Evolutionary conservation across 2,113 vertebrate genomes (phyloP).

Genomic region (Nothocercus nigrocapillus): DNA sequence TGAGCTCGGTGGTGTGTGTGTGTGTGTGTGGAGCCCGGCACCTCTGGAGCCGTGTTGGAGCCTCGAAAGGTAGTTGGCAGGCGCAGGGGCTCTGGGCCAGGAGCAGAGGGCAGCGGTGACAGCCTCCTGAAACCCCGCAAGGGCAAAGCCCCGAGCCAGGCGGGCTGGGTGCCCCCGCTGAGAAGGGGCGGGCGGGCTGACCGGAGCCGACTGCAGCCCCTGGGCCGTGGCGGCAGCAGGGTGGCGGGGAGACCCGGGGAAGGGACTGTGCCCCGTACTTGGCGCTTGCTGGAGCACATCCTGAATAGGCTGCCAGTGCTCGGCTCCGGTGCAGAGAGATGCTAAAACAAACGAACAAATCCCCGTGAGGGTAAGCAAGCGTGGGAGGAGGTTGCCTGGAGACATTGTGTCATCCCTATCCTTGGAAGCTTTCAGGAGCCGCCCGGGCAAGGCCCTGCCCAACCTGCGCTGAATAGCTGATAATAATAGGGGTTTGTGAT

Average conservation of each 20-base stretch:
- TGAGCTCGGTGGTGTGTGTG: neutral
- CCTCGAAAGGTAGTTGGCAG: no score
- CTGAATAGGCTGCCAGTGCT: neutral
- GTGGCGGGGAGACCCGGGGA: neutral
- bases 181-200: rapidly evolving
- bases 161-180: no score
- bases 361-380: rapidly evolving
- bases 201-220: neutral
- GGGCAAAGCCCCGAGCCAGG: neutral
- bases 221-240: neutral
- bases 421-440: neutral
- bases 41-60: no score
- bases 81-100: no score
- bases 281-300: neutral
- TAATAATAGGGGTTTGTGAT: neutral
- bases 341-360: neutral
- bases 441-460: neutral
- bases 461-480: neutral
- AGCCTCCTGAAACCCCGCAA: neutral
- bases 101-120: no score
- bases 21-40: no score
- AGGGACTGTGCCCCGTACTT: neutral
- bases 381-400: neutral
- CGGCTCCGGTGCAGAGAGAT: neutral
- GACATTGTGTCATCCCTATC: neutral